Base-by-base conservation (phyloP, 2,888 invertebrate species). In the Cepaea hortensis region DNA sequence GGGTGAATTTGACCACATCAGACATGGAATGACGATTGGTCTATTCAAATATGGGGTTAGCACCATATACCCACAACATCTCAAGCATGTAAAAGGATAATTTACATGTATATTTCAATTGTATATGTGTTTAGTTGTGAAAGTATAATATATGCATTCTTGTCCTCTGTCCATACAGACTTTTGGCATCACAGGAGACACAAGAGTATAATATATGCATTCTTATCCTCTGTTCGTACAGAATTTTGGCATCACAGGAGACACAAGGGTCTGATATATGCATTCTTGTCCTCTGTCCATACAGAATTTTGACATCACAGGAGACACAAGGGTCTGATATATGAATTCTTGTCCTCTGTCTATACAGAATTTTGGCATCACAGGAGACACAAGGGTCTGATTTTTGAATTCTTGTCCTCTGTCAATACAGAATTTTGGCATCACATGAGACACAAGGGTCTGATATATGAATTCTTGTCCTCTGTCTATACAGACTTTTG, bases 271-370 rank as follows among this genome's bases (percentile, higher is more conserved):
- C 0, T 70, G 73, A 35, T 35, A 35, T 35, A 35, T 35, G 35
- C 35, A 35, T 35, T 35, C 35, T 35, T 35, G 15, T 76, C 20
- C 76, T 48, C 72, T 79, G 11, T 65, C 6, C 50, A 11, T 13
- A 46, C 85, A 88, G 88, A 87, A 82, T 72, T 76, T 81, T 5
- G 84, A 84, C n/a, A 55, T 82, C 23, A 48, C 79, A 20, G 83
- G 80, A 35, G 35, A 35, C 35, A 35, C 35, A 35, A 35, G 35
- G 35, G 35, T 35, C 35, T 35, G 35, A 35, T 35, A 35, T 35
- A 35, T 35, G 35, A 0, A 35, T 35, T 35, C 35, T 35, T 35
- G 35, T 35, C 35, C 35, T 35, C 35, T 35, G 35, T 35, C 35
- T 1, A 35, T 35, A 35, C 35, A 35, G 35, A 35, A 35, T 35